phyloP scores from a whole-genome alignment of 2,113 vertebrate genomes.

The Thermophis baileyi region DNA sequence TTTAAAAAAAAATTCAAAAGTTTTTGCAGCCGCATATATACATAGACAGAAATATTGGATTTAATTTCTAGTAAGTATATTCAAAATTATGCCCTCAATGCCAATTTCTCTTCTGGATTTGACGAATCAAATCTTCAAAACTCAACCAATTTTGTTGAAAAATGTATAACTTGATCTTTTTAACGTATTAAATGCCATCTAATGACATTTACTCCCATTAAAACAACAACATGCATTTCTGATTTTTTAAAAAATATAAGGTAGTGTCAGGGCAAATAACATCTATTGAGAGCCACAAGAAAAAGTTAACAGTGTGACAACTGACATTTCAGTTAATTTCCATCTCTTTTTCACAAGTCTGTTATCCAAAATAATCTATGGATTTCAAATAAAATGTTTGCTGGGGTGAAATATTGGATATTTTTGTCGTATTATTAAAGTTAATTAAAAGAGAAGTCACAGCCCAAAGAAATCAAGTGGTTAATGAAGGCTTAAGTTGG shows the following conservation, averaged over 20 bases:
- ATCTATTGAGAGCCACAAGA: constrained; percentile 49
- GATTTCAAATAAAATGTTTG: constrained; percentile 50
- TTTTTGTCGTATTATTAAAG: constrained; percentile 53
- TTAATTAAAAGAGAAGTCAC: constrained; percentile 59
- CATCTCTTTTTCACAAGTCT: constrained; percentile 18
- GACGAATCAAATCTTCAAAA: constrained; percentile 14
- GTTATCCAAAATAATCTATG: constrained; percentile 29
- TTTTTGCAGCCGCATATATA: not conserved
- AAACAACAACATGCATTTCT: constrained; percentile 38
- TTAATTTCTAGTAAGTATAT: not conserved
- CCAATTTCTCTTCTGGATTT: not conserved
- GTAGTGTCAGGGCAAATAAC: constrained; percentile 23
- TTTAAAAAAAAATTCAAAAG: not conserved
- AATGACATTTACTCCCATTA: constrained; percentile 11
- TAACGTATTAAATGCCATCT: not conserved
- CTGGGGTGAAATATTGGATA: constrained; percentile 31
- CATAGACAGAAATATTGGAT: not conserved
- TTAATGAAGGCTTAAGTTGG: constrained; percentile 57
- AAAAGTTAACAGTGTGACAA: constrained; percentile 60
- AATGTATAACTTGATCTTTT: constrained; percentile 8
- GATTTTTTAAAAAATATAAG: constrained; percentile 23
- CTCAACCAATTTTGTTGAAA: not conserved
- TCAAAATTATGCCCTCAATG: not conserved
- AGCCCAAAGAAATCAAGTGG: constrained; percentile 47
- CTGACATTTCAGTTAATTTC: constrained; percentile 52